Evolutionary conservation across 2,797 vertebrate species (phyloP), one percentile per base, ranked within the genome.

Genomic region (Percopsis omiscomaycus): DNA sequence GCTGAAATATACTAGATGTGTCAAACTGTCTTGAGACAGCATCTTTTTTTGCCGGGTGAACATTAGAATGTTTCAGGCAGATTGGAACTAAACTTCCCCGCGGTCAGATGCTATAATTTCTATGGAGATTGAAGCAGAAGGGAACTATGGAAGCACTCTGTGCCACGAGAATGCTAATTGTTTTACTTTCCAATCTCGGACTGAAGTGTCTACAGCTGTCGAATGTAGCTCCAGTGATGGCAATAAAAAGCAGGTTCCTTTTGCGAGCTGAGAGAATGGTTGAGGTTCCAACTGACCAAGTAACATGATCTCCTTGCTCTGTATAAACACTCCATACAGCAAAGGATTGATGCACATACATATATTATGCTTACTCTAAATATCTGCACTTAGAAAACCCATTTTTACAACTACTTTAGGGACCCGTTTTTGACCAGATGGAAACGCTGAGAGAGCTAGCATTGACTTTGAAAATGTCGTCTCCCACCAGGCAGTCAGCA

Each of bases 381-480:
- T 22, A 22, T 22, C 22, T 22, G 22, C 22, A 22, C 22, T 22
- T 22, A 22, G 22, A 22, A 22, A 42, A 42, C 37, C 6, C 37
- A 42, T 42, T 42, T 9, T 9, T 42, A 42, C 37, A 32, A 2
- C 30, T 6, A 22, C 16, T 16, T 51, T 51, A 22, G 1, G 22
- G 22, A 22, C 22, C 22, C 49, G 15, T 22, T 9, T 9, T 46
- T 16, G 49, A 44, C 59, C 45, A 46, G 57, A 37, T 45, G 57
- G 56, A 45, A 46, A 60, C 59, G 14, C n/a, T 28, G 42, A 27
- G 2, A 47, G 56, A 45, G 42, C 32, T 30, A 15, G n/a, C 37
- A 67, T 60, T 46, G 65, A 67, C 60, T 59, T 68, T 60, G 44
- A 32, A 55, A 44, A 61, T 56, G 53, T 68, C 59, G 55, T 46